These are phyloP conservation scores for Panurus biarmicus DNA, from an alignment of 2,113 vertebrate genomes.

Conservation along the genomic window DNA sequence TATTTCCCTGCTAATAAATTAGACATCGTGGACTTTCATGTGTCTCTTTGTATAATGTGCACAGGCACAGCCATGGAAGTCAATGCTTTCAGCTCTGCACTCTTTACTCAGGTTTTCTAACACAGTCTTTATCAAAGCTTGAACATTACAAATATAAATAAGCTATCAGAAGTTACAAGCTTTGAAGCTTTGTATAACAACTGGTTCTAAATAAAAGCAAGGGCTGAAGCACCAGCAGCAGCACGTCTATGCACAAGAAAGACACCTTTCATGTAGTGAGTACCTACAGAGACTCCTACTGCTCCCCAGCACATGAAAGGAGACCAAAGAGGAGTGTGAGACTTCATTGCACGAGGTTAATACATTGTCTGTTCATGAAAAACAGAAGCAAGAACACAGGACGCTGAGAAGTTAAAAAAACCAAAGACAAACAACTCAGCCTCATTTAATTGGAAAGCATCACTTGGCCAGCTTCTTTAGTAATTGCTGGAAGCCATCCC, in stretches of 20 bases:
- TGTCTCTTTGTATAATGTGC: not conserved
- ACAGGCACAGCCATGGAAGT: not conserved
- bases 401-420: not conserved
- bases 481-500: slow-evolving; percentile 28
- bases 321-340: slow-evolving; percentile 12
- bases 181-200: slow-evolving; percentile 13
- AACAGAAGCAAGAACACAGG: not conserved
- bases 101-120: not conserved
- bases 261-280: slow-evolving; percentile 24
- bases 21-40: not conserved
- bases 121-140: not conserved
- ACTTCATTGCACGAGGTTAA: not conserved
- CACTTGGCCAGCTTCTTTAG: not conserved
- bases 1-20: not conserved
- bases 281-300: not conserved
- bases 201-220: not conserved
- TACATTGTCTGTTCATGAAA: not conserved
- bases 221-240: not conserved
- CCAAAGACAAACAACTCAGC: not conserved
- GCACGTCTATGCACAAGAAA: not conserved
- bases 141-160: not conserved
- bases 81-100: not conserved
- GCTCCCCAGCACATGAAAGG: slow-evolving; percentile 28
- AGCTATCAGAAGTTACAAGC: not conserved
- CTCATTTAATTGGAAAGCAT: slow-evolving; percentile 46